A percentile compares a stretch with the other conserved stretches of the same genome.
These are phyloP conservation scores for Hephaestus fuliginosus DNA, from an alignment of 2,797 vertebrate genomes.

Conservation along the genomic window DNA sequence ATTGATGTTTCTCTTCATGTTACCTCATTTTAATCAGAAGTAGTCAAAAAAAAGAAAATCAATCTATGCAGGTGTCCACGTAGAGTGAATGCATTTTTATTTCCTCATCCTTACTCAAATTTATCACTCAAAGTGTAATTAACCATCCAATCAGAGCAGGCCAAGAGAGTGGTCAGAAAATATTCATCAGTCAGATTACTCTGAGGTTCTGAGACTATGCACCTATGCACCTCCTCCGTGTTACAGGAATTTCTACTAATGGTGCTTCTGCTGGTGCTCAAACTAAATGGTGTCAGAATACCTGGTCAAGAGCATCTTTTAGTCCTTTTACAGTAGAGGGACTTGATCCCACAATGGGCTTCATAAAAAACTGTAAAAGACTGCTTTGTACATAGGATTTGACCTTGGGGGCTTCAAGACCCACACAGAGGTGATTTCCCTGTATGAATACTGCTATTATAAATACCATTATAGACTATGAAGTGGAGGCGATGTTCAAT, in stretches of 20 bases:
- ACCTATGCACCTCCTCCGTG: conserved; percentile 85
- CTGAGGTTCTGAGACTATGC: conserved; percentile 79
- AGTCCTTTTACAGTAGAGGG: conserved; percentile 70
- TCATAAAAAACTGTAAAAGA: conserved; percentile 65
- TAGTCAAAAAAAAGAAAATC: conserved; percentile 62
- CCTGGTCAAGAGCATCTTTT: conserved; percentile 73
- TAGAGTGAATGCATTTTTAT: conserved; percentile 67
- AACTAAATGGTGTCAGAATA: conserved; percentile 78
- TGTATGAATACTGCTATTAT: conserved; percentile 59
- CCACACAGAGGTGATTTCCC: conserved; percentile 47
- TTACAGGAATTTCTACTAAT: conserved; percentile 83
- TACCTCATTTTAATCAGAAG: conserved; percentile 80
- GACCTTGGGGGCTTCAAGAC: conserved; percentile 46
- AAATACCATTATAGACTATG: conserved; percentile 56
- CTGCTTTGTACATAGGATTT: conserved; percentile 77
- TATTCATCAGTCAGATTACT: conserved; percentile 57
- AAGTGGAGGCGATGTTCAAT: conserved; percentile 58
- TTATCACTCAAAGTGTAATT: conserved; percentile 84
- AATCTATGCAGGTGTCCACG: conserved; percentile 83
- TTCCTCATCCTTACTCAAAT: conserved; percentile 51
- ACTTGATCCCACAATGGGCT: conserved; percentile 62
- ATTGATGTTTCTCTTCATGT: conserved; percentile 69
- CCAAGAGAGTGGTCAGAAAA: conserved; percentile 70
- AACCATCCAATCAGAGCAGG: conserved; percentile 83
- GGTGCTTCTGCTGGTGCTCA: conserved; percentile 89